Evolutionary conservation across 1,140 invertebrate genomes (phyloP).

Genomic region (Drosophila albomicans): DNA sequence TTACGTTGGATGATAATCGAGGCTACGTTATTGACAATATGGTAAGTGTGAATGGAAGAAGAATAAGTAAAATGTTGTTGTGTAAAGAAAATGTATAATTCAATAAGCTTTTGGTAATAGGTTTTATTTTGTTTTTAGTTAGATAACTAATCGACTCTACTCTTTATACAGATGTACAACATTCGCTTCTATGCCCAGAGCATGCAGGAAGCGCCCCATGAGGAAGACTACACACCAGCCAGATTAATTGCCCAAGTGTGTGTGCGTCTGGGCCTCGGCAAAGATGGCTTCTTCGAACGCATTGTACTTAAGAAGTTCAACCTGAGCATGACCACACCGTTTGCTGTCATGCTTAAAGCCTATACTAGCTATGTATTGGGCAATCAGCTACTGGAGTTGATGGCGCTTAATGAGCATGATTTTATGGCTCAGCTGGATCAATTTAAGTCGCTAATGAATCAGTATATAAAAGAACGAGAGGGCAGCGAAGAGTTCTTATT

Average conservation of each 20-base stretch:
- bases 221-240: constrained; percentile 65
- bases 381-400: constrained; percentile 73
- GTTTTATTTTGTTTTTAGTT: too few species aligned
- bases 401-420: constrained; percentile 73
- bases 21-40: constrained; percentile 78
- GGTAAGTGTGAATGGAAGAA: constrained; percentile 33
- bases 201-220: constrained; percentile 56
- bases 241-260: constrained; percentile 75
- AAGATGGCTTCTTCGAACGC: constrained; percentile 69
- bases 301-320: constrained; percentile 69
- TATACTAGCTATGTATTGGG: constrained; percentile 78
- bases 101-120: too few species aligned
- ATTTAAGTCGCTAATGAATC: constrained; percentile 68
- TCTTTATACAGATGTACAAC: constrained; percentile 67
- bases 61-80: too few species aligned
- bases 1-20: constrained; percentile 69
- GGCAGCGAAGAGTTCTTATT: constrained; percentile 68
- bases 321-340: constrained; percentile 56
- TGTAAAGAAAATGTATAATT: too few species aligned
- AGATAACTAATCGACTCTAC: not conserved
- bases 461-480: constrained; percentile 72
- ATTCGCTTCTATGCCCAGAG: constrained; percentile 73
- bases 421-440: constrained; percentile 53
- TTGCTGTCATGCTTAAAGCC: constrained; percentile 74
- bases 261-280: constrained; percentile 57